Percentiles rank a stretch among this genome's conserved stretches.
Evolutionary conservation across 2,888 invertebrate species (phyloP).

Genomic region (Epirrhoe alternata): DNA sequence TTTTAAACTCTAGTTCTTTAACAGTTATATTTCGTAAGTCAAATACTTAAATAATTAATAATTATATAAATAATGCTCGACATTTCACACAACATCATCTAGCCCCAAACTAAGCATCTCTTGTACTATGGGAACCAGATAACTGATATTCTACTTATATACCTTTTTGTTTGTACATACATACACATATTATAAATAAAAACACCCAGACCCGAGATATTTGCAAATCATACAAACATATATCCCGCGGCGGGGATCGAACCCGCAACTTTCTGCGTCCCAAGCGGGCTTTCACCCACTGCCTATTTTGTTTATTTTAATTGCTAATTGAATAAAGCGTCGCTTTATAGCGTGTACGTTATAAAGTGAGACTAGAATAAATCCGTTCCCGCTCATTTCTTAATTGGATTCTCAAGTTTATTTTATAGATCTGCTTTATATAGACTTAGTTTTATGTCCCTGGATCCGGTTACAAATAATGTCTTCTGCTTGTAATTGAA

Average conservation of each 20-base stretch:
- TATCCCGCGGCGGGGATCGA: too few species aligned
- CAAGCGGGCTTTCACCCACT: neutral
- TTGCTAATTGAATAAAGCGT: conserved; percentile 41
- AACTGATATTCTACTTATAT: too few species aligned
- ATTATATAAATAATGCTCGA: neutral
- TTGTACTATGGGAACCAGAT: too few species aligned
- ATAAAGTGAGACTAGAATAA: conserved; percentile 73
- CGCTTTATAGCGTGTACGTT: conserved; percentile 70
- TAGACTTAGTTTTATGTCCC: conserved; percentile 71
- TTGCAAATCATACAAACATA: too few species aligned
- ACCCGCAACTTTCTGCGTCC: neutral
- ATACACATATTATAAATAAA: too few species aligned
- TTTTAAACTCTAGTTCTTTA: too few species aligned
- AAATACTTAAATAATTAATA: neutral
- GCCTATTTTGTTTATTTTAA: conserved; percentile 25
- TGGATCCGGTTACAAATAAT: conserved; percentile 60
- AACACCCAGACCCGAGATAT: too few species aligned
- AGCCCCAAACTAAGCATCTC: too few species aligned
- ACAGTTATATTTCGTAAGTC: too few species aligned
- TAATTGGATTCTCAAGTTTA: conserved; percentile 82
- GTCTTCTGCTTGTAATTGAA: conserved; percentile 8
- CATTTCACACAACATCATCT: too few species aligned
- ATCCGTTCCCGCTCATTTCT: conserved; percentile 77
- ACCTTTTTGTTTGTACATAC: too few species aligned
- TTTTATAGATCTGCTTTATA: conserved; percentile 75